Conservation (phyloP, 2,113 vertebrate genomes). For the Sigmodon hispidus region DNA sequence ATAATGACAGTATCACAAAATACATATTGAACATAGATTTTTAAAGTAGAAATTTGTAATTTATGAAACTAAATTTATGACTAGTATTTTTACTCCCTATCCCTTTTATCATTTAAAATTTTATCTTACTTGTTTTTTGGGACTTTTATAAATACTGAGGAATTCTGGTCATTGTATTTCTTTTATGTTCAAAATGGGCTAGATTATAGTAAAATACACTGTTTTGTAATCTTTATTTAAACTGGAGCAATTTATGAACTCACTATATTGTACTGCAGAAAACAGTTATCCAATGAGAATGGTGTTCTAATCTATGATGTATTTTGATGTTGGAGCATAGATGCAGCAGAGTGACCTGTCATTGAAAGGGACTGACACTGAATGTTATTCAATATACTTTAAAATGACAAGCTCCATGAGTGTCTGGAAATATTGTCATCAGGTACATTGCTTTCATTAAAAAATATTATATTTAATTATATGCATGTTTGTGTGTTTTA, state of each 20-base stretch:
- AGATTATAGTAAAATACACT: background rate
- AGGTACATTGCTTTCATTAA: background rate
- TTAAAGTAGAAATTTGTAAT: background rate
- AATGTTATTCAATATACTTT: background rate
- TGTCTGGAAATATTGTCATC: background rate
- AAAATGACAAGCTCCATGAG: background rate
- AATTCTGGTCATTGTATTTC: slow-evolving; percentile 13
- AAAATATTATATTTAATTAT: background rate
- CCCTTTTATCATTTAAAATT: background rate
- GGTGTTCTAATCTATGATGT: background rate
- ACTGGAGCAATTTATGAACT: background rate
- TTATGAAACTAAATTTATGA: background rate
- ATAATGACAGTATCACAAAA: background rate
- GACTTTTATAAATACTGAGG: background rate
- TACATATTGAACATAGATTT: background rate
- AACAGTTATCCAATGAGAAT: slow-evolving; percentile 2
- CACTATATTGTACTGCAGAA: background rate
- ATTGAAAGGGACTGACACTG: background rate
- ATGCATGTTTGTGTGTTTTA: background rate
- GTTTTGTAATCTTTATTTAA: background rate
- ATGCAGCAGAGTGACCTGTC: background rate
- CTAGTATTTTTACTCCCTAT: background rate
- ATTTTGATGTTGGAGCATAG: background rate
- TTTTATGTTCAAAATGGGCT: background rate
- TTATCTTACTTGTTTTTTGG: background rate